Base-by-base conservation (phyloP, 2,888 invertebrate genomes). In the Auanema sp. region DNA sequence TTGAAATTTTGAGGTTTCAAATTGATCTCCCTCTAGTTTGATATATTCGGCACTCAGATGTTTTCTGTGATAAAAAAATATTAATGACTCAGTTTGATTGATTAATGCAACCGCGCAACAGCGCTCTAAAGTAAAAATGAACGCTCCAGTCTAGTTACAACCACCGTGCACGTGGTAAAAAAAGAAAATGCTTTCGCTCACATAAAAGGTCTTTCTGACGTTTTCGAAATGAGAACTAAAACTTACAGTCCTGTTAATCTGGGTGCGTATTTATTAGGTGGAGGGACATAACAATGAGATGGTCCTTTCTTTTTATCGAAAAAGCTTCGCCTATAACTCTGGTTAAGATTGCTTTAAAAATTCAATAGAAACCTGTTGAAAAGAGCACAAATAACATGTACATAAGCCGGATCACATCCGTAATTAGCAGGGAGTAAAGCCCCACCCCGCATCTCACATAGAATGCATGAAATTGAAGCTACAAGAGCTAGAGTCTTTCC, bases 361-460 rank as follows among this genome's bases (percentile, higher is more conserved):
- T 5, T 33, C 33, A 33, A 33, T 33, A 33, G 33, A 33, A 33
- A 33, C 52, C 69, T 64, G 58, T 69, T 73, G 55, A 75, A 64
- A 2, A 79, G 51, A 1, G 74, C 78, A 58, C 80, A 80, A 12
- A 75, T 58, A 6, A 79, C 75, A 62, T 81, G 81, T 4, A 71
- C 80, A 59, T 71, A 82, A 1, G 61, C 59, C 23, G 16, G 2
- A 41, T 68, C 71, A 6, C 16, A 43, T n/a, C 73, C 73, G 10
- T 55, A 58, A 23, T 57, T 47, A 12, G 69, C 68, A 10, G 60
- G 68, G 41, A 74, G 62, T 5, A 79, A 64, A 3, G 79, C 79
- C 10, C 81, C 81, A 12, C 77, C 81, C 10, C 80, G 69, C 54
- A 77, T 57, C 33, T 75, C 68, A 54, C 81, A 81, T 16, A 81